Percentiles rank a stretch among this genome's conserved stretches.
Conservation (phyloP, 2,888 invertebrate species). For the Dendrolimus houi region DNA sequence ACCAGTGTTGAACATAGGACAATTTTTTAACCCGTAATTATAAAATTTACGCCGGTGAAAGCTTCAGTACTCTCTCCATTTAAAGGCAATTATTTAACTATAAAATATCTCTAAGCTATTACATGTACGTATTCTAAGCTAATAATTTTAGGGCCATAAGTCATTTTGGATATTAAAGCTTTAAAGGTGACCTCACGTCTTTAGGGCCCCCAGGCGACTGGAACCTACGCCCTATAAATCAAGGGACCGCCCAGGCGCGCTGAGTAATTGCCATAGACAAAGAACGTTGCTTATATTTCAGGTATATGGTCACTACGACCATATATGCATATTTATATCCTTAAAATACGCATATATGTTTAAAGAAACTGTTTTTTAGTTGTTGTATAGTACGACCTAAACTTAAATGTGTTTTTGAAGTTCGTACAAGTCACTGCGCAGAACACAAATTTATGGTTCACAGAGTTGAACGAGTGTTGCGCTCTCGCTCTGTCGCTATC, state of each 20-base stretch:
- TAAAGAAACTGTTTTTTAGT: too few relatives aligned
- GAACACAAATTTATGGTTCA: too few relatives aligned
- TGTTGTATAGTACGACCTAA: too few relatives aligned
- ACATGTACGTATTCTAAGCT: neutral
- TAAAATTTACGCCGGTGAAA: neutral
- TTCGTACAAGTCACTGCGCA: too few relatives aligned
- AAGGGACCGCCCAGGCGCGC: neutral
- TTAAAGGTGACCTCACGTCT: neutral
- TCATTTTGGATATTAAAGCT: neutral
- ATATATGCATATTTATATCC: too few relatives aligned
- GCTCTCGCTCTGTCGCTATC: too few relatives aligned
- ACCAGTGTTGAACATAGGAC: too few relatives aligned
- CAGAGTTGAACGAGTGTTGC: too few relatives aligned
- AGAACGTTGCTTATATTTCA: neutral
- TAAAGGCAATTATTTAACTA: neutral
- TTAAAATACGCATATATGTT: too few relatives aligned
- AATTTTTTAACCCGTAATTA: too few relatives aligned
- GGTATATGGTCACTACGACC: neutral
- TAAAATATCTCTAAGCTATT: neutral
- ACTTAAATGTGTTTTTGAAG: too few relatives aligned
- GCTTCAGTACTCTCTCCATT: neutral
- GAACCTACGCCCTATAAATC: neutral
- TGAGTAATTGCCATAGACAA: neutral
- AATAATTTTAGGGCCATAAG: neutral
- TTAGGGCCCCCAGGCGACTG: neutral